Base-by-base conservation (phyloP, 2,888 invertebrate genomes). In the Alloscopus bannaensis region DNA sequence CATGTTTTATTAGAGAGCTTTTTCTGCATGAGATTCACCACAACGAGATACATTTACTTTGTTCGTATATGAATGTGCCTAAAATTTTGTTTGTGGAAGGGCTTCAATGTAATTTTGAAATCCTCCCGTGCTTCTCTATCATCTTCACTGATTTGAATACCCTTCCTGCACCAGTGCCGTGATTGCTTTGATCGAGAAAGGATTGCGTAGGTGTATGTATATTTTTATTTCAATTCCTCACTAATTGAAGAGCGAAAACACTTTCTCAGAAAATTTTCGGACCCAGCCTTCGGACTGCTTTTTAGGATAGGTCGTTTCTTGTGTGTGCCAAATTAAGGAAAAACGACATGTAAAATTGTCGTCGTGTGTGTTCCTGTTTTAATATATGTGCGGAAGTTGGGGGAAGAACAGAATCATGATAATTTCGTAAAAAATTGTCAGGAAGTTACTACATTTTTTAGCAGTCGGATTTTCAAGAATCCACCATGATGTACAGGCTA, bases 91-190 rank as follows among this genome's bases (percentile, higher is more conserved):
- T n/a, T n/a, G n/a, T n/a, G n/a, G n/a, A n/a, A n/a, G n/a, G n/a
- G n/a, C 36, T 36, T 6, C 36, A 36, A 13, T 47, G 18, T 47
- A 73, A 73, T n/a, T n/a, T n/a, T n/a, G n/a, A n/a, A n/a, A n/a
- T 55, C 36, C 26, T 40, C 31, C 57, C 28, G 64, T 36, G 52
- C 16, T n/a, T n/a, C 64, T 22, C 65, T 73, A 64, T 73, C 73
- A 73, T 73, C 73, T 68, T 76, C 75, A 60, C 47, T 42, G 65
- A 65, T 78, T 71, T 78, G 29, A 78, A 78, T 57, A 70, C 70
- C 47, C 65, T 59, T 71, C 71, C 71, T 78, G 22, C 70, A 55
- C 57, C 78, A 78, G 78, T 78, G 18, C 28, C 47, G 40, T 47
- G 47, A 20, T 45, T 57, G 71, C 78, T 18, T 71, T 78, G 78